A percentile compares a stretch with the other conserved stretches of the same genome.
Evolutionary conservation across 2,888 invertebrate genomes (phyloP).

Genomic region (Drosophila suboccidentalis): DNA sequence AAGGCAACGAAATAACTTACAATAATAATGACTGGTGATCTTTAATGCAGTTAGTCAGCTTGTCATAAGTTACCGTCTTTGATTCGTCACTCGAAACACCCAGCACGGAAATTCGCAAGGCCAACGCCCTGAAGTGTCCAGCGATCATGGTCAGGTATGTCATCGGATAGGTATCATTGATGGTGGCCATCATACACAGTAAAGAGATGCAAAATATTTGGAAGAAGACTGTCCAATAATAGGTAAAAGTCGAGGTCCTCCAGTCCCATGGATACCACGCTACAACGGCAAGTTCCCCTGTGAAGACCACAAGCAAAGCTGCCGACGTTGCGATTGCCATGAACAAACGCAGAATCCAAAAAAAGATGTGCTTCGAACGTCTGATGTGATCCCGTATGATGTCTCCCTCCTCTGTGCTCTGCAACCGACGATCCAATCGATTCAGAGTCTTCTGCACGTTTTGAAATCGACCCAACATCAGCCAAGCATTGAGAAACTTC

Average conservation of each 20-base stretch:
- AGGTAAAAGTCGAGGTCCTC: conserved; percentile 13
- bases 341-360: conserved; percentile 33
- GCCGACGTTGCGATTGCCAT: conserved; percentile 24
- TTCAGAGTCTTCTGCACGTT: conserved; percentile 56
- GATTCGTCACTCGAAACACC: not conserved
- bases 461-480: conserved; percentile 55
- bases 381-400: conserved; percentile 47
- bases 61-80: not conserved
- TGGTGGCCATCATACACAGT: conserved; percentile 47
- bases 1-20: conserved; percentile 38
- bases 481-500: conserved; percentile 67
- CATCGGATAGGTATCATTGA: conserved; percentile 75
- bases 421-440: conserved; percentile 68
- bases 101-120: conserved; percentile 57
- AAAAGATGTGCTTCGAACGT: conserved; percentile 47
- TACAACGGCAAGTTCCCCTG: conserved; percentile 65
- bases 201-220: conserved; percentile 47
- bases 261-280: conserved; percentile 82
- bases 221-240: conserved; percentile 1
- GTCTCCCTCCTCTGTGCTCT: conserved; percentile 46
- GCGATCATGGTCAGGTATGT: conserved; percentile 75
- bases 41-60: conserved; percentile 69
- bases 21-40: conserved; percentile 79
- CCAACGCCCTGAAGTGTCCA: conserved; percentile 76
- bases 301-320: not conserved